A percentile compares a stretch with the other conserved stretches of the same genome.
These are phyloP conservation scores for Drosophila paranaensis DNA, from an alignment of 2,888 invertebrate genomes.

Conservation along the genomic window DNA sequence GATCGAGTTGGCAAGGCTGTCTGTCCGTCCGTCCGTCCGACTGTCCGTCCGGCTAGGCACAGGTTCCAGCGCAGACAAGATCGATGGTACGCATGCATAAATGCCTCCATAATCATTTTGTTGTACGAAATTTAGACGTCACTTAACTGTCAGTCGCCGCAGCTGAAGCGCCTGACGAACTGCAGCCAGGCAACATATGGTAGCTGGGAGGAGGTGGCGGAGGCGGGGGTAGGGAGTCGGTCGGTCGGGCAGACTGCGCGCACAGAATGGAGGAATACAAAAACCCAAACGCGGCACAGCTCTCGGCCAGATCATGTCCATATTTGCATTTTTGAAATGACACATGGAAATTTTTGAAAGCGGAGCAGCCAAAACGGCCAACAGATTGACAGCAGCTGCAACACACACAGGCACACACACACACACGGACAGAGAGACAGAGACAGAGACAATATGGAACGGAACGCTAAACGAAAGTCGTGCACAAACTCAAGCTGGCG, in stretches of 20 bases:
- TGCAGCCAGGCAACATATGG: conserved; percentile 19
- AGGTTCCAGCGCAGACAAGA: conserved; percentile 36
- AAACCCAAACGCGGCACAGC: conserved; percentile 26
- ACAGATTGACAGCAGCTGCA: conserved; percentile 81
- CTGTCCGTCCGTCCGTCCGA: neutral
- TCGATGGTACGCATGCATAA: conserved; percentile 77
- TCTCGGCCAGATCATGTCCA: conserved; percentile 74
- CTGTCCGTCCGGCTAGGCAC: conserved; percentile 21
- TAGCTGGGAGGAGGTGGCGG: neutral
- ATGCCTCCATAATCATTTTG: conserved; percentile 79
- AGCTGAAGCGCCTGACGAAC: conserved; percentile 65
- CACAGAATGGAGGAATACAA: conserved; percentile 24
- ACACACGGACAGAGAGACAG: conserved; percentile 10
- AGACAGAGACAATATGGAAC: conserved; percentile 16
- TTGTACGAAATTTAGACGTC: conserved; percentile 81
- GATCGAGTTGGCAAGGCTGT: conserved; percentile 29
- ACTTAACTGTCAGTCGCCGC: conserved; percentile 72
- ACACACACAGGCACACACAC: conserved; percentile 38
- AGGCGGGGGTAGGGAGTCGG: too few relatives aligned
- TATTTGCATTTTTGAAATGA: conserved; percentile 81
- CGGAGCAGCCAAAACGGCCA: conserved; percentile 68
- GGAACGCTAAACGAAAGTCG: conserved; percentile 71
- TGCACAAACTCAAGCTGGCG: conserved; percentile 58
- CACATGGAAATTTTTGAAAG: conserved; percentile 78
- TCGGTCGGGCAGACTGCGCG: conserved; percentile 15